These are phyloP conservation scores for Oriolus oriolus DNA, from an alignment of 2,113 vertebrate species.

Conservation along the genomic window DNA sequence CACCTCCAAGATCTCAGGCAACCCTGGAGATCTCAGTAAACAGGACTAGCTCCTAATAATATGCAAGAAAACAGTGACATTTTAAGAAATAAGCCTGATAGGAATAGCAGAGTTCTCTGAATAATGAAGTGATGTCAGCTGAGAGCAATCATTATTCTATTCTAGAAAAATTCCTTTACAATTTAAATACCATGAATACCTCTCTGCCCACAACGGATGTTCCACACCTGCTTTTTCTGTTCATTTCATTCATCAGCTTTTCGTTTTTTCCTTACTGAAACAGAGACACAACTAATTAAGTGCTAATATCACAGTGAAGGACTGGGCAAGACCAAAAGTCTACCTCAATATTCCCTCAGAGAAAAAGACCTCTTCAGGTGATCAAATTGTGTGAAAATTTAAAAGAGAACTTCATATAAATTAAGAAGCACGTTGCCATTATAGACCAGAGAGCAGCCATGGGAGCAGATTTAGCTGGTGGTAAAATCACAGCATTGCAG, in stretches of 20 bases:
- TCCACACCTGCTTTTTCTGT: background rate
- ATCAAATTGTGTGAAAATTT: background rate
- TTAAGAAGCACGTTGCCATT: background rate
- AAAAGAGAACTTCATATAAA: background rate
- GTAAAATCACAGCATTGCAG: background rate
- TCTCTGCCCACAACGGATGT: background rate
- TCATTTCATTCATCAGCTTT: background rate
- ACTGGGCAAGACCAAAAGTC: background rate
- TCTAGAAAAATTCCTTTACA: background rate
- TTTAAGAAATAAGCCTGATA: background rate
- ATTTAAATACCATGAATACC: background rate
- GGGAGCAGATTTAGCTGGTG: background rate
- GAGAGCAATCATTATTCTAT: background rate
- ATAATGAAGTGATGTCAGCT: background rate
- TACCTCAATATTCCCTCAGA: background rate
- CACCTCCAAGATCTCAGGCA: background rate
- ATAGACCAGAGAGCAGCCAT: background rate
- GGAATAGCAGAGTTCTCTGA: background rate
- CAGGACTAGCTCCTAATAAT: no score
- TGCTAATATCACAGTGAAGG: background rate
- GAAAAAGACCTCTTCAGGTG: background rate
- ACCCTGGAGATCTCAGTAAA: accelerated
- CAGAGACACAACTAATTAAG: background rate
- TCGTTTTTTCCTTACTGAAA: background rate
- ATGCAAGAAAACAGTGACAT: background rate